These are phyloP conservation scores for Donacobius atricapilla DNA, from an alignment of 2,113 vertebrate genomes.

Conservation along the genomic window DNA sequence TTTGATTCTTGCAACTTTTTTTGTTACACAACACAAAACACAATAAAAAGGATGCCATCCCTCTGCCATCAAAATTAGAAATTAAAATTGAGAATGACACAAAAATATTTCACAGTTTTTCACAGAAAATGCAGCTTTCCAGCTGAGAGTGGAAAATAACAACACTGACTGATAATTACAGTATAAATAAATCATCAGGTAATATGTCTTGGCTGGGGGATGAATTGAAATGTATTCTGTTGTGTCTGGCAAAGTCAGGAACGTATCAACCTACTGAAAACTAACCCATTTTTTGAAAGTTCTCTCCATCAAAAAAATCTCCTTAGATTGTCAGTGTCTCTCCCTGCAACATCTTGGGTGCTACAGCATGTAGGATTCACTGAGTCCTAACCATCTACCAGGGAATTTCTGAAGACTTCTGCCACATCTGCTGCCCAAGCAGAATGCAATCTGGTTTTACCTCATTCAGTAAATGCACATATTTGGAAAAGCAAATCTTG, in stretches of 20 bases:
- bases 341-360: background rate
- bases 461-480: background rate
- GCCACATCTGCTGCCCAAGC: background rate
- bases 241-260: background rate
- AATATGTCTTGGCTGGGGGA: background rate
- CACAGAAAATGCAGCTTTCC: background rate
- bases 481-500: conserved; percentile 20
- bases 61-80: background rate
- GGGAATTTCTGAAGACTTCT: background rate
- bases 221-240: background rate
- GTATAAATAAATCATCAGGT: conserved; percentile 17
- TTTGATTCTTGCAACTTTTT: background rate
- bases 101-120: background rate
- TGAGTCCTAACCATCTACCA: background rate
- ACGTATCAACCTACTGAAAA: background rate
- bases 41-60: background rate
- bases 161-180: background rate
- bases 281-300: background rate
- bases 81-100: background rate
- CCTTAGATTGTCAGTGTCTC: background rate
- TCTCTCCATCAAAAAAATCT: background rate
- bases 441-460: background rate
- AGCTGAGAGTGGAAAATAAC: background rate
- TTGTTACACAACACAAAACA: background rate
- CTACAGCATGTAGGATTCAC: background rate